Evolutionary conservation across 2,888 invertebrate genomes (phyloP), one percentile per base, ranked within the genome.

Genomic region (Hofmannophila pseudospretella): DNA sequence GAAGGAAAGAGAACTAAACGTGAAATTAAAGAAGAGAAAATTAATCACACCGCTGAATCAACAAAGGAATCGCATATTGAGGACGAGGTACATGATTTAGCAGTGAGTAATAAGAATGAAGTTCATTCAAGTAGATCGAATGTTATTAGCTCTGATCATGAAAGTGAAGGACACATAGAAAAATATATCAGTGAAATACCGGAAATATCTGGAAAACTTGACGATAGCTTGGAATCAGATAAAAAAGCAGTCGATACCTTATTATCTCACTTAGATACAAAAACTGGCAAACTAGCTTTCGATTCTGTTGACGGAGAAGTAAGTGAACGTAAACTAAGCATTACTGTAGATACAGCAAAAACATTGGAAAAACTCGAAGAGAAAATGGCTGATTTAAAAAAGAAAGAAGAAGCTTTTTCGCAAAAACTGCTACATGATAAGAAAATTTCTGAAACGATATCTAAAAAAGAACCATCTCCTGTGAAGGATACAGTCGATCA

Each of bases 351-450:
- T 45, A 68, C 81, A 11, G 74, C 84, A 2, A 82, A 77, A 54
- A 85, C 85, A 4, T 51, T 85, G 39, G 85, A 85, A 67, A 84
- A 79, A 39, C 50, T 85, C 14, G 85, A 85, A 61, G 85, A 85
- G 62, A 84, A 80, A 65, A 73, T 82, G 14, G 59, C 76, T 2
- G 71, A 77, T 38, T 48, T 85, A 20, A 82, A 76, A 46, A 68
- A 59, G 43, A 74, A 64, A 48, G 79, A 74, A 40, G 64, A 66
- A 51, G 52, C 36, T 41, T 53, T 42, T 45, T 52, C 28, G 23
- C 36, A 45, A 8, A 41, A 41, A 36, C 16, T 43, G 41, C 27
- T 38, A 49, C 58, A 57, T 63, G 68, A 68, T 54, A 46, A 36
- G 16, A 44, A 50, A 38, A 34, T 31, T 31, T 39, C 37, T 20